A percentile compares a stretch with the other conserved stretches of the same genome.
These are phyloP conservation scores for Acridotheres tristis DNA, from an alignment of 2,797 vertebrate species.

Conservation along the genomic window DNA sequence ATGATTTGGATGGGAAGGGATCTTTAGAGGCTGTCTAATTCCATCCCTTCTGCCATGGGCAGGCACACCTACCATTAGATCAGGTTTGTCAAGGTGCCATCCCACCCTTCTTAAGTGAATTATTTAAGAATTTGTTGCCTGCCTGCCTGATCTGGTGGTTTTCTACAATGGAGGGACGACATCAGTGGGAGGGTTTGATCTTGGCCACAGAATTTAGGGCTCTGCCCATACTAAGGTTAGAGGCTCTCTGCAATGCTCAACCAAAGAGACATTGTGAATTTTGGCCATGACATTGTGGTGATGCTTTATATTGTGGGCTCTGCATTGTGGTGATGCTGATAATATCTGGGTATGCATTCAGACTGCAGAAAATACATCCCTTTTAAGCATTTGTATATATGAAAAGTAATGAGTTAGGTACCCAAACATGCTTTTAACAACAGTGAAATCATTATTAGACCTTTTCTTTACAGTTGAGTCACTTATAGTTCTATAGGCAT, in stretches of 20 bases:
- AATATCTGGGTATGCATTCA: neutral
- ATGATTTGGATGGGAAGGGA: neutral
- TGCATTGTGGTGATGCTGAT: neutral
- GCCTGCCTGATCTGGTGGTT: neutral
- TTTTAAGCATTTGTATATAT: neutral
- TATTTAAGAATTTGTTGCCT: neutral
- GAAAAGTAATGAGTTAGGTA: neutral
- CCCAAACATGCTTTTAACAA: neutral
- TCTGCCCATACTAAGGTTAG: neutral
- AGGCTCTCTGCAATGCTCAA: neutral
- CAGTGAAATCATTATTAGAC: neutral
- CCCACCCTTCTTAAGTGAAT: neutral
- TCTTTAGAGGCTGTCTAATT: neutral
- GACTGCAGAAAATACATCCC: neutral
- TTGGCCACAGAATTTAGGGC: neutral
- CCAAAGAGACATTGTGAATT: neutral
- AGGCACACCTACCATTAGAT: neutral
- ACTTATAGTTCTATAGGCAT: neutral
- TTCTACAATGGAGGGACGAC: neutral
- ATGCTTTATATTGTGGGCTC: neutral
- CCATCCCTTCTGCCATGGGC: fast-evolving
- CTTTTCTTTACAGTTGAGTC: neutral
- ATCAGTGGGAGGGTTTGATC: neutral
- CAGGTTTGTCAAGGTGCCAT: neutral
- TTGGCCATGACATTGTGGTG: neutral